A percentile compares a stretch with the other conserved stretches of the same genome.
Evolutionary conservation across 2,113 vertebrate genomes (phyloP).

Genomic region (Macquaria ambigua): DNA sequence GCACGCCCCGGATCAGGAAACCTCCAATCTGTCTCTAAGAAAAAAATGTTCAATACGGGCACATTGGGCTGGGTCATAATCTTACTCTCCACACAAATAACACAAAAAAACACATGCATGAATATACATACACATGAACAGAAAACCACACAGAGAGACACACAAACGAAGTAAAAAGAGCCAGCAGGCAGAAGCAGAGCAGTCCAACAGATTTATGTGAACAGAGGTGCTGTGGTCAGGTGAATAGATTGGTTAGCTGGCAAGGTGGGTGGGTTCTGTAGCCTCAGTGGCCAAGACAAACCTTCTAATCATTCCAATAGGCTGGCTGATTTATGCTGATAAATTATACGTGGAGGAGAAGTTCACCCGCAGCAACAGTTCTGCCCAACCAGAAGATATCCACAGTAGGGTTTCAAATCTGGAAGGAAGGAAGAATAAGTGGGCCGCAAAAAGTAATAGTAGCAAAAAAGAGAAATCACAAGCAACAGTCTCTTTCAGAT

Average conservation of each 20-base stretch:
- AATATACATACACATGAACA: slow-evolving; percentile 58
- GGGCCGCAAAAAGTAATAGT: background rate
- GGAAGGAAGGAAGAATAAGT: slow-evolving; percentile 18
- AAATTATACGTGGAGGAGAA: slow-evolving; percentile 56
- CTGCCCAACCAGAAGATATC: slow-evolving; percentile 8
- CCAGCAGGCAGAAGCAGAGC: slow-evolving; percentile 22
- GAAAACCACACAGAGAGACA: slow-evolving; percentile 37
- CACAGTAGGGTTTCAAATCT: slow-evolving; percentile 11
- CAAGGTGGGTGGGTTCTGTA: slow-evolving; percentile 70
- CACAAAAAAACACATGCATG: slow-evolving; percentile 21
- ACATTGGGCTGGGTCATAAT: slow-evolving; percentile 39
- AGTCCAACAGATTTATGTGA: slow-evolving; percentile 73
- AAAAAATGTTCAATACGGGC: slow-evolving; percentile 57
- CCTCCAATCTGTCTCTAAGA: slow-evolving; percentile 67
- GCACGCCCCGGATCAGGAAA: slow-evolving; percentile 71
- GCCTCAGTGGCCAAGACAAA: slow-evolving; percentile 68
- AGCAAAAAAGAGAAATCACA: slow-evolving; percentile 8
- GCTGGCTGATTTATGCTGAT: slow-evolving; percentile 67
- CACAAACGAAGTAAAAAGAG: slow-evolving; percentile 26
- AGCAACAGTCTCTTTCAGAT: background rate
- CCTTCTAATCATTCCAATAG: slow-evolving; percentile 71
- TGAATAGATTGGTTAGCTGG: slow-evolving; percentile 76
- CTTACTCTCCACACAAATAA: slow-evolving; percentile 20
- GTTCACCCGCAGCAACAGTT: slow-evolving; percentile 26
- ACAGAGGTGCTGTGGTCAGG: slow-evolving; percentile 75